These are phyloP conservation scores for Augochlorella aurata DNA, from an alignment of 2,888 invertebrate genomes.

Conservation along the genomic window DNA sequence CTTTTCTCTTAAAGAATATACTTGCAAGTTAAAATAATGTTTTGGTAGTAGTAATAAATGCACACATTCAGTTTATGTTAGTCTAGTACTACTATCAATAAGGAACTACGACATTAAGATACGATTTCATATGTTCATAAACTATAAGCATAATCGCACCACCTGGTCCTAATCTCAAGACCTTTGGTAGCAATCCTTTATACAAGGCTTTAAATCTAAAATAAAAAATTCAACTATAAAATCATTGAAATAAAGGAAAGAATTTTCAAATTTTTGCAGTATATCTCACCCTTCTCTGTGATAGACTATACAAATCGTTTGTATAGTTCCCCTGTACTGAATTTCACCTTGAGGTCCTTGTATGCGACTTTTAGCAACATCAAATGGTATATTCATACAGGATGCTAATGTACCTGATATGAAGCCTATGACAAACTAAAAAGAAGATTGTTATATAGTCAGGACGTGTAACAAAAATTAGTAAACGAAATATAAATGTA, in stretches of 20 bases:
- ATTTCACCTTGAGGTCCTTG: constrained; percentile 94
- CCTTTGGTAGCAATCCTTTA: constrained; percentile 95
- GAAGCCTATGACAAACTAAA: constrained; percentile 89
- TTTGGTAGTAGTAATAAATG: constrained; percentile 33
- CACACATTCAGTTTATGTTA: constrained; percentile 14
- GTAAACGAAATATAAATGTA: background rate
- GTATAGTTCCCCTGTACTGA: constrained; percentile 90
- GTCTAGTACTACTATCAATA: constrained; percentile 41
- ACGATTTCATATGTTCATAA: constrained; percentile 93
- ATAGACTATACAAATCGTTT: constrained; percentile 89
- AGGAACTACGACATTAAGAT: constrained; percentile 84
- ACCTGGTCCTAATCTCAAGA: constrained; percentile 95
- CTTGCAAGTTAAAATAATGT: background rate
- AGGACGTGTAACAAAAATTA: background rate
- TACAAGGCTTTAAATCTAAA: constrained; percentile 92
- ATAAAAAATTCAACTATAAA: background rate
- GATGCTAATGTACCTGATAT: constrained; percentile 94
- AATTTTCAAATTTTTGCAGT: background rate
- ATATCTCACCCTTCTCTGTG: constrained; percentile 92
- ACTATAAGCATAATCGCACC: constrained; percentile 97
- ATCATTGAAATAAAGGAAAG: background rate
- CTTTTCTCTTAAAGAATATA: background rate
- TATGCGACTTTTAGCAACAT: constrained; percentile 97
- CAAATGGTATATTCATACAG: constrained; percentile 95
- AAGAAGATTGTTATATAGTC: background rate